phyloP scores from a whole-genome alignment of 1,140 invertebrate species.

The Drosophila nasuta region DNA sequence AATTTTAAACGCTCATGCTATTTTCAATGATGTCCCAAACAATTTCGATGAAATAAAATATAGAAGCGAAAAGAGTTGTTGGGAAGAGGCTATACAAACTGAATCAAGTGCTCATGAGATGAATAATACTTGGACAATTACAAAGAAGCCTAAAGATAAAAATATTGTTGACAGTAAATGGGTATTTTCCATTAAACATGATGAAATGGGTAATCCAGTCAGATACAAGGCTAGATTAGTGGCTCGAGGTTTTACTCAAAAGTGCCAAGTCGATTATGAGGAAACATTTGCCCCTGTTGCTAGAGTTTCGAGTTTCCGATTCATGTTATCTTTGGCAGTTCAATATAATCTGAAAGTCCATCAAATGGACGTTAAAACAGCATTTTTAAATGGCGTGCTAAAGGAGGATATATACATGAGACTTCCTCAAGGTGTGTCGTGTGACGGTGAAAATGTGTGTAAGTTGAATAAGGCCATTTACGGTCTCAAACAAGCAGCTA shows the following conservation, averaged over 20 bases:
- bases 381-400: slow-evolving; percentile 84
- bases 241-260: background rate
- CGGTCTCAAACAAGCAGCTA: slow-evolving; percentile 84
- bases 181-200: slow-evolving; percentile 20
- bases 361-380: slow-evolving; percentile 80
- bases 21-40: slow-evolving; percentile 14
- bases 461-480: slow-evolving; percentile 84
- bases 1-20: slow-evolving; percentile 13
- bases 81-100: background rate
- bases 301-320: slow-evolving; percentile 24
- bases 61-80: slow-evolving; percentile 1
- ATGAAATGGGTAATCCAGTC: slow-evolving; percentile 39
- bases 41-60: slow-evolving; percentile 8
- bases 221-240: slow-evolving; percentile 3
- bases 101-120: background rate
- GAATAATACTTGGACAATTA: background rate
- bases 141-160: slow-evolving; percentile 4
- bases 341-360: slow-evolving; percentile 63
- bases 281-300: slow-evolving; percentile 47
- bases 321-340: slow-evolving; percentile 26
- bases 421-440: slow-evolving; percentile 78
- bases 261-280: slow-evolving; percentile 66
- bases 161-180: slow-evolving; percentile 16
- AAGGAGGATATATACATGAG: slow-evolving; percentile 82
- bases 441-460: slow-evolving; percentile 55